Evolutionary conservation across 2,113 vertebrate species (phyloP), one percentile per base, ranked within the genome.

Genomic region (Crotalus tigris): DNA sequence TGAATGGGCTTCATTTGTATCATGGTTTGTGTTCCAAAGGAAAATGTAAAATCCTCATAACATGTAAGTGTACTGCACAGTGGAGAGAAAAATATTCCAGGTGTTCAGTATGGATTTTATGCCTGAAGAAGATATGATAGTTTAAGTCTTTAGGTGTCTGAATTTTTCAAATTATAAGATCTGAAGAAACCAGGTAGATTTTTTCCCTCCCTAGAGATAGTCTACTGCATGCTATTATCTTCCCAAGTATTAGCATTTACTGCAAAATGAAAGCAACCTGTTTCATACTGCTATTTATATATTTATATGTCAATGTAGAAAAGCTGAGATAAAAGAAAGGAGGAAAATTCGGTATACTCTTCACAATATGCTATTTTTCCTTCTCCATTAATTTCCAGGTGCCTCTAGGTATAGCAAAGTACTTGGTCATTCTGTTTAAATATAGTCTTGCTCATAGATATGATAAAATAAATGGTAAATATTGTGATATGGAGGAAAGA

Each of bases 201-300:
- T 94, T 92, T 93, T 46, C 58, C 26, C 26, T 85, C 69, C 51
- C 46, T 91, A 90, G 94, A 93, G 61, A 93, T 95, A 95, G 95
- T 96, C 94, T 96, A 96, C 92, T 96, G 95, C 94, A 92, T 59
- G 93, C 88, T 96, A 92, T 95, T 94, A 85, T 94, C 92, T 87
- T 96, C 94, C 94, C 93, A 93, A 96, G 95, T 94, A 96, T 93
- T 94, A 96, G 90, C 95, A 96, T 96, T 96, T 95, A 96, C 95
- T 95, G 94, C 94, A 96, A 96, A 97, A 95, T 96, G 92, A 94
- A 96, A 96, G 86, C 94, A 61, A 93, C 93, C 87, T 92, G 92
- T 92, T 57, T 53, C 92, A 89, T 94, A 92, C 92, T 96, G 91
- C 93, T 96, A 81, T 97, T 97, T 96, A 95, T 95, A 92, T 0